Evolutionary conservation across 2,797 vertebrate genomes (phyloP), one percentile per base, ranked within the genome.

Genomic region (Garrulus glandarius): DNA sequence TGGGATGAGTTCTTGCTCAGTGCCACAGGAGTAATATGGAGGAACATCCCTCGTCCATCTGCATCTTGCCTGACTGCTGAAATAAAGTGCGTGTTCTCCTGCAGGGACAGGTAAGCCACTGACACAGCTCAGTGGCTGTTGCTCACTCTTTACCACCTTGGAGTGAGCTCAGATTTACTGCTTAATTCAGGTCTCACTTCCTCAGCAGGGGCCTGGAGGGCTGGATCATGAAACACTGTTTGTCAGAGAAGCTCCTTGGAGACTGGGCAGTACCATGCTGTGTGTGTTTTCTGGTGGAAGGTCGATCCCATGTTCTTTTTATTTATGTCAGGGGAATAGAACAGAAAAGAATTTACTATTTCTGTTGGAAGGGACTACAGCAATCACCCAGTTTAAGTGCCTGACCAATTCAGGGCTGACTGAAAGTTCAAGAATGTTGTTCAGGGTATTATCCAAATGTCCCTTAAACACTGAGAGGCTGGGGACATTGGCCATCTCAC

Each of bases 91-190:
- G 0, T 56, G 22, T 30, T 71, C 15, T 23, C 36, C 16, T 23
- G 29, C 14, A 52, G 49, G 24, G 47, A 57, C 15, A 43, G 56
- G 22, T 47, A 74, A 74, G 44, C 15, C 3, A 1, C 37, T 5
- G 0, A 27, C 55, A 65, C 13, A 36, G 47, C 36, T 47, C 65
- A 77, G 44, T 3, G 0, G 2, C 43, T 6, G 0, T 39, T 3
- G 1, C 21, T 79, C n/a, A 20, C 24, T 50, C 37, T 37, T 70
- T 11, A 24, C 14, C 37, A 24, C 8, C 32, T 50, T 34, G 23
- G 8, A 78, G 14, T 22, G 43, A 84, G n/a, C 11, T 63, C 44
- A 63, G 22, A 67, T 75, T 72, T 87, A 49, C 34, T 69, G 34
- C 63, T 91, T 53, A 53, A 46, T 91, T 82, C 50, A 86, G 10